Evolutionary conservation across 2,888 invertebrate genomes (phyloP).

Genomic region (Papilio demoleus): DNA sequence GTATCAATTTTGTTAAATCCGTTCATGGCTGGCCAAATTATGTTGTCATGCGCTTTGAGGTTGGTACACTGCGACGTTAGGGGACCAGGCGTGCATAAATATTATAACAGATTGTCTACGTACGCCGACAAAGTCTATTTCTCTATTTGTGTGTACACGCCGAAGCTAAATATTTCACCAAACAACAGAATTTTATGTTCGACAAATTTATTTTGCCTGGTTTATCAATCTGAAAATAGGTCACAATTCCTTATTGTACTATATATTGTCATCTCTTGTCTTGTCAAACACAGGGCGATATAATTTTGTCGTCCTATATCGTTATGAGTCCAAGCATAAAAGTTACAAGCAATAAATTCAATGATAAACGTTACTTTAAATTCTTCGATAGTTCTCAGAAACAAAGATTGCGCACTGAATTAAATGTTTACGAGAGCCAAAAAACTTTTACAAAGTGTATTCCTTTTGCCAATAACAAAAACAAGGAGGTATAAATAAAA

Average conservation of each 20-base stretch:
- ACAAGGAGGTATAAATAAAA: slow-evolving; percentile 11
- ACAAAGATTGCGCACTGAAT: slow-evolving; percentile 19
- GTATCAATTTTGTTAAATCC: slow-evolving; percentile 13
- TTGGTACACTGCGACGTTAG: slow-evolving; percentile 21
- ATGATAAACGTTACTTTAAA: slow-evolving; percentile 14
- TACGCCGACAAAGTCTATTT: slow-evolving; percentile 27
- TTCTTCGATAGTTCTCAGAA: slow-evolving; percentile 16
- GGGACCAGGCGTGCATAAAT: slow-evolving; percentile 27
- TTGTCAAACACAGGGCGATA: no score
- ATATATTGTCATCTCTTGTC: not conserved
- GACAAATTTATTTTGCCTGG: no score
- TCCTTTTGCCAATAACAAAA: not conserved
- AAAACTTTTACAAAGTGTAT: slow-evolving; percentile 26
- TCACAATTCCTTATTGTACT: not conserved
- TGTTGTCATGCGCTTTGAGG: slow-evolving; percentile 31
- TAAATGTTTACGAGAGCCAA: slow-evolving; percentile 29
- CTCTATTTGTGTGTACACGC: slow-evolving; percentile 28
- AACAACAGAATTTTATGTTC: no score
- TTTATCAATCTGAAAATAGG: no score
- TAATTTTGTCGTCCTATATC: not conserved
- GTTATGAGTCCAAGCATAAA: not conserved
- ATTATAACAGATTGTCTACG: slow-evolving; percentile 31
- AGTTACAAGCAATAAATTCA: slow-evolving; percentile 1
- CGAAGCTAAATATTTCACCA: slow-evolving; percentile 3
- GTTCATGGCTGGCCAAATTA: slow-evolving; percentile 18